Evolutionary conservation across 1,140 invertebrate genomes (phyloP).

Genomic region (Melanaphis sacchari): DNA sequence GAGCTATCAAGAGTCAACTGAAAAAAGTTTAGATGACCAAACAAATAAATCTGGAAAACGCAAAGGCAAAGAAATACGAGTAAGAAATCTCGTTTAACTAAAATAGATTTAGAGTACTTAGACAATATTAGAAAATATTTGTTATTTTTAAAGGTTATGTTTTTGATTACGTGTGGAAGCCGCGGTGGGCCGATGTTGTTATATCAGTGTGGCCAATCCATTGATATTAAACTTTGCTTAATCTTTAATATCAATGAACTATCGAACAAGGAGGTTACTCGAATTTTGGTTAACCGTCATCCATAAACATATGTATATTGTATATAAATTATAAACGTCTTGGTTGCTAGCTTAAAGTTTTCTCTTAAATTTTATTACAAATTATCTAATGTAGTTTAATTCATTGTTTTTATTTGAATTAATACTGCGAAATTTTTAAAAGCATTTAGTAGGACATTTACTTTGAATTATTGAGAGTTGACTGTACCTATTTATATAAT

Average conservation of each 20-base stretch:
- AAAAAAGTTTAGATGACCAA: neutral
- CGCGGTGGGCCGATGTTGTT: constrained; percentile 36
- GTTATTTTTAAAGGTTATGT: constrained; percentile 33
- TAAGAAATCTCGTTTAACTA: neutral
- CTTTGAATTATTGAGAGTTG: too few species aligned
- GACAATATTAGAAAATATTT: neutral
- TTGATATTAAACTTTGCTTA: neutral
- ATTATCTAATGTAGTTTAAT: too few species aligned
- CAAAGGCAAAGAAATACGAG: neutral
- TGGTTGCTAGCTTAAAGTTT: too few species aligned
- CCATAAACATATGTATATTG: too few species aligned
- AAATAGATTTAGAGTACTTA: neutral
- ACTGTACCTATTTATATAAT: too few species aligned
- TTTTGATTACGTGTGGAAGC: constrained; percentile 54
- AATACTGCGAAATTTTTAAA: too few species aligned
- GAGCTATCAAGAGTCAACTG: neutral
- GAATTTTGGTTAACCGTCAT: too few species aligned
- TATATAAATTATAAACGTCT: too few species aligned
- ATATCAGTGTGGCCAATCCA: constrained; percentile 3
- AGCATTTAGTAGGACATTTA: too few species aligned
- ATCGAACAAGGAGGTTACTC: neutral
- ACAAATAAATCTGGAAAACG: neutral
- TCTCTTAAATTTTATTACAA: too few species aligned
- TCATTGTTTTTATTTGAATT: too few species aligned
- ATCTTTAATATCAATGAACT: neutral